Evolutionary conservation across 2,888 invertebrate genomes (phyloP).

Genomic region (Lydus trimaculatus): DNA sequence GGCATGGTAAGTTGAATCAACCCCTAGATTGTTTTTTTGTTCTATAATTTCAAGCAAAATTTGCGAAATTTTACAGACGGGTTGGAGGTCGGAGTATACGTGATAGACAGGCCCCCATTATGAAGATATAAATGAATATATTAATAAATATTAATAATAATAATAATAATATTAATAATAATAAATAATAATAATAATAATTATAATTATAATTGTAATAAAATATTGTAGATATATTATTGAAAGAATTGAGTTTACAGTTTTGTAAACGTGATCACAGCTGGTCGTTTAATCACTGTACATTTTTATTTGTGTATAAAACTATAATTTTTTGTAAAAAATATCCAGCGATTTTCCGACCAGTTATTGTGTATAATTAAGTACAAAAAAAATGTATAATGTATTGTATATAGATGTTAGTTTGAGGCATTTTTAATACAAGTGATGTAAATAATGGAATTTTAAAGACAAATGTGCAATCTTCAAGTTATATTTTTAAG

Average conservation of each 20-base stretch:
- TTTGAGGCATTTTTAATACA: constrained; percentile 55
- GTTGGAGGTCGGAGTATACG: constrained; percentile 94
- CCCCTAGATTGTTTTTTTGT: background rate
- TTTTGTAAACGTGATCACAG: constrained; percentile 46
- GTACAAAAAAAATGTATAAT: constrained; percentile 59
- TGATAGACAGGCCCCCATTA: constrained; percentile 67
- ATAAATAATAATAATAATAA: constrained; percentile 28
- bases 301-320: constrained; percentile 45
- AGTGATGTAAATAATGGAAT: constrained; percentile 52
- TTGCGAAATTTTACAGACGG: constrained; percentile 74
- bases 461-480: constrained; percentile 54
- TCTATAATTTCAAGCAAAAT: background rate
- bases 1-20: constrained; percentile 65
- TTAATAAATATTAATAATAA: constrained; percentile 18
- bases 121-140: background rate
- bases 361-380: constrained; percentile 55
- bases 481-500: constrained; percentile 40
- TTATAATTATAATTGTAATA: constrained; percentile 48
- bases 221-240: constrained; percentile 46
- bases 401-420: constrained; percentile 59
- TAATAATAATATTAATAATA: constrained; percentile 9
- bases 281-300: constrained; percentile 45
- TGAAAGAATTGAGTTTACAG: constrained; percentile 31
- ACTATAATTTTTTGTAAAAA: constrained; percentile 37
- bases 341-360: constrained; percentile 46